Base-by-base conservation (phyloP, 2,113 vertebrate genomes). In the Bolborhynchus lineola region DNA sequence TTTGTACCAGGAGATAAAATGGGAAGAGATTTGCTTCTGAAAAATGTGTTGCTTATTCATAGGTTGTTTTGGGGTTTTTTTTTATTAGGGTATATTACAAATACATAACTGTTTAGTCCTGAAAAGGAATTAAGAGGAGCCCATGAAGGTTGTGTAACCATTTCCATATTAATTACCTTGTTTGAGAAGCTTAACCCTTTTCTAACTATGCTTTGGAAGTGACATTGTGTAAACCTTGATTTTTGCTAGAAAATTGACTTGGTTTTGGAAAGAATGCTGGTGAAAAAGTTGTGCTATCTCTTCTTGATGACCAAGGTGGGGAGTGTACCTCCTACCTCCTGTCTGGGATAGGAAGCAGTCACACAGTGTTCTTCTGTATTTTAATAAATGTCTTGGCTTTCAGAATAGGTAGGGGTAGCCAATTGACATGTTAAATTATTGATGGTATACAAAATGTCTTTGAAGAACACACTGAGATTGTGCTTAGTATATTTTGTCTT, bases 101-200 rank as follows among this genome's bases (percentile, higher is more conserved):
- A 68, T 94, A 57, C 44, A 25, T 52, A 31, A 41, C 62, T 87
- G 19, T 85, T 95, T 75, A 69, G 77, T 76, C 78, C 44, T 67
- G 37, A 71, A 92, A 95, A 87, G 35, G 65, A 92, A 91, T 85
- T 87, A 87, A 87, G 79, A 75, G 37, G 29, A 94, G 53, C 37
- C 84, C 28, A 7, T 68, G 64, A 57, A 83, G 46, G 8, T 60
- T 94, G 68, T 93, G 82, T 91, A 94, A 95, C 78, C 21, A 52
- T 89, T 91, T 95, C 67, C 62, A 53, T 85, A 80, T 82, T 89
- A 85, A 79, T 75, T 91, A 57, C 24, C 33, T 76, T 19, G 16
- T 86, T 68, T 80, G 67, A 82, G 74, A 79, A 82, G 41, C 57
- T 85, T 87, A 82, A 72, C 78, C 33, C 52, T 62, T 93, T 89